These are phyloP conservation scores for Rhopilema esculentum DNA, from an alignment of 30 jellyfish, hydroid and myxozoan genomes.

Conservation along the genomic window DNA sequence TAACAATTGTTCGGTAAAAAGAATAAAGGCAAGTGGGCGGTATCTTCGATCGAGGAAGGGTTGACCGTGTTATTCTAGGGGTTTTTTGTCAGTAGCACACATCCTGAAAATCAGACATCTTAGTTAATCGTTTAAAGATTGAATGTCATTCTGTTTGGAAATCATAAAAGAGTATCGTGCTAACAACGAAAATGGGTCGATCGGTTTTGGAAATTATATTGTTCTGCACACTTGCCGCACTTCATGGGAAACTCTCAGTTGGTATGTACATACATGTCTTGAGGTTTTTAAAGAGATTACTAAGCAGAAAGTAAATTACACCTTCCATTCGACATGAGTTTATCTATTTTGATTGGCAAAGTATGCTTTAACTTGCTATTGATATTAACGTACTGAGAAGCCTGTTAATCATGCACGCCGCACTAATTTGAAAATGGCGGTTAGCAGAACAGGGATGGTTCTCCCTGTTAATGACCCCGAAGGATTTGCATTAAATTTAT, in stretches of 20 bases:
- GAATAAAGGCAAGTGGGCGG: background rate
- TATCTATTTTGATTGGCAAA: background rate
- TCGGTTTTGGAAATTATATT: background rate
- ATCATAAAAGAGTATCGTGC: background rate
- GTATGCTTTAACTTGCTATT: background rate
- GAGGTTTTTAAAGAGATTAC: too few species aligned
- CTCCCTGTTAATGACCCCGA: background rate
- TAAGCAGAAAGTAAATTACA: too few species aligned
- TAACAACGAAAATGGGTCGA: background rate
- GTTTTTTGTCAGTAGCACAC: background rate
- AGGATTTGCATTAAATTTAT: background rate
- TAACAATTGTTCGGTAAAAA: background rate
- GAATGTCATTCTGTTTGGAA: background rate
- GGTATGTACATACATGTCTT: too few species aligned
- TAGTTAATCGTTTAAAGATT: background rate
- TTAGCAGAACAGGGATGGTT: background rate
- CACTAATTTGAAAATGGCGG: background rate
- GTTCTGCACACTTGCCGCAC: conserved; percentile 65
- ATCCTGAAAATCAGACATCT: background rate
- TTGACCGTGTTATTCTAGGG: background rate
- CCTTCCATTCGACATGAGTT: too few species aligned
- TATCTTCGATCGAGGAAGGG: background rate
- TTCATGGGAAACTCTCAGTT: conserved; percentile 7
- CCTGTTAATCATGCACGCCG: background rate
- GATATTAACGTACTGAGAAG: too few species aligned